A percentile compares a stretch with the other conserved stretches of the same genome.
phyloP scores from a whole-genome alignment of 2,113 vertebrate genomes.

The Lagopus leucura region DNA sequence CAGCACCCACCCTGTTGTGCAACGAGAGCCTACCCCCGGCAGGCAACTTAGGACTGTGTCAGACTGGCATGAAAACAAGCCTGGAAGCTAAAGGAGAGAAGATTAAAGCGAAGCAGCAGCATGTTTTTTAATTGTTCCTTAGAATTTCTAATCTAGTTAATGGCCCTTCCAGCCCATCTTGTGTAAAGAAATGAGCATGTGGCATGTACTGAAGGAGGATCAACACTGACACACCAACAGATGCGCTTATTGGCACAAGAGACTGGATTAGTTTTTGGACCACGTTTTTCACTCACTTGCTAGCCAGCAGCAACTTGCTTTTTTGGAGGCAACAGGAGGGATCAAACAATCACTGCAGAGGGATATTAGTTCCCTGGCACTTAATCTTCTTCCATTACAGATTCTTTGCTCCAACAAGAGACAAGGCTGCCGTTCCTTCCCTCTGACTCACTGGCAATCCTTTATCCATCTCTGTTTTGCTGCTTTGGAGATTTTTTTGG shows the following conservation, averaged over 20 bases:
- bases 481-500: constrained; percentile 51
- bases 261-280: constrained; percentile 59
- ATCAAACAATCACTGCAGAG: constrained; percentile 60
- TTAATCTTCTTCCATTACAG: constrained; percentile 65
- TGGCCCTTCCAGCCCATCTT: constrained; percentile 61
- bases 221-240: constrained; percentile 65
- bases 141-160: constrained; percentile 71
- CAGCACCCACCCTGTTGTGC: constrained; percentile 10
- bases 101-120: constrained; percentile 43
- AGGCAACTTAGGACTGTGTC: neutral
- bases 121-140: constrained; percentile 58
- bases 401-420: constrained; percentile 52
- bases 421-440: constrained; percentile 62
- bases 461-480: constrained; percentile 49
- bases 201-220: constrained; percentile 67
- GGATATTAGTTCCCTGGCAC: constrained; percentile 51
- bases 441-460: constrained; percentile 44
- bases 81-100: constrained; percentile 47
- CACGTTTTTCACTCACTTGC: constrained; percentile 39
- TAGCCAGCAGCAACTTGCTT: constrained; percentile 67
- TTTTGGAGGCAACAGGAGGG: constrained; percentile 42
- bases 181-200: constrained; percentile 64
- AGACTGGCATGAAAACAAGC: constrained; percentile 27
- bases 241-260: constrained; percentile 60
- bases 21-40: neutral